Conservation (phyloP, 2,888 invertebrate species). For the Chrysolina oricalcia region DNA sequence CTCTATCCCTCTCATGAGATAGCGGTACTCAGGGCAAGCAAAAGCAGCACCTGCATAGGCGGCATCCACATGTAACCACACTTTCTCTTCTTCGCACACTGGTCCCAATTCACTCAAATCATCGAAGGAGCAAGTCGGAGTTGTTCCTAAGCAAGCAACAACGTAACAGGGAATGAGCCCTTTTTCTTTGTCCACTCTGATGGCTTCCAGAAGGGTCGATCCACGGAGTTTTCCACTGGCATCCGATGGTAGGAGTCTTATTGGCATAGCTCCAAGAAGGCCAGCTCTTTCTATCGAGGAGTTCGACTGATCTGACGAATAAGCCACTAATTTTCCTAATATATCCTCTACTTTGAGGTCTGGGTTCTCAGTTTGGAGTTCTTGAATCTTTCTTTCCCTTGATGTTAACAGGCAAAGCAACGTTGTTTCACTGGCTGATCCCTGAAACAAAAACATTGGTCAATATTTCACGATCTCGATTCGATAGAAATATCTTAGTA, state of each 20-base stretch:
- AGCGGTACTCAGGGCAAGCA: constrained; percentile 91
- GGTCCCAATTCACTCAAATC: constrained; percentile 89
- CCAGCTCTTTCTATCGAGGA: constrained; percentile 93
- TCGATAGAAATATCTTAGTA: no score
- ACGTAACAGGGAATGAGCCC: constrained; percentile 94
- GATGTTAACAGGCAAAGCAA: constrained; percentile 88
- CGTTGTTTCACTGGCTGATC: constrained; percentile 93
- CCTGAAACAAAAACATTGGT: constrained; percentile 72
- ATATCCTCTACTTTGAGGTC: constrained; percentile 78
- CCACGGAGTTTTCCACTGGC: constrained; percentile 80
- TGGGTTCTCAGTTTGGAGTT: constrained; percentile 75
- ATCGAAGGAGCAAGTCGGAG: constrained; percentile 90
- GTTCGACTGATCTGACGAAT: constrained; percentile 91
- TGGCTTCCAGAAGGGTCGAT: constrained; percentile 79
- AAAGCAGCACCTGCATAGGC: constrained; percentile 96
- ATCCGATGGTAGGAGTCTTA: constrained; percentile 82
- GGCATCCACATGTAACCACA: constrained; percentile 97
- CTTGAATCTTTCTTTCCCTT: constrained; percentile 80
- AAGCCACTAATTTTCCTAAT: constrained; percentile 84
- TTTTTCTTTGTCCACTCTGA: constrained; percentile 83
- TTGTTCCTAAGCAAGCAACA: constrained; percentile 81
- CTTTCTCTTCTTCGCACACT: constrained; percentile 81
- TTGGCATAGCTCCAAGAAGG: constrained; percentile 84
- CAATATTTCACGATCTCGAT: background rate
- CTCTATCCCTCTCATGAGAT: constrained; percentile 78